Percentiles rank a stretch among this genome's conserved stretches.
These are phyloP conservation scores for Spheniscus humboldti DNA, from an alignment of 2,797 vertebrate species.

Conservation along the genomic window DNA sequence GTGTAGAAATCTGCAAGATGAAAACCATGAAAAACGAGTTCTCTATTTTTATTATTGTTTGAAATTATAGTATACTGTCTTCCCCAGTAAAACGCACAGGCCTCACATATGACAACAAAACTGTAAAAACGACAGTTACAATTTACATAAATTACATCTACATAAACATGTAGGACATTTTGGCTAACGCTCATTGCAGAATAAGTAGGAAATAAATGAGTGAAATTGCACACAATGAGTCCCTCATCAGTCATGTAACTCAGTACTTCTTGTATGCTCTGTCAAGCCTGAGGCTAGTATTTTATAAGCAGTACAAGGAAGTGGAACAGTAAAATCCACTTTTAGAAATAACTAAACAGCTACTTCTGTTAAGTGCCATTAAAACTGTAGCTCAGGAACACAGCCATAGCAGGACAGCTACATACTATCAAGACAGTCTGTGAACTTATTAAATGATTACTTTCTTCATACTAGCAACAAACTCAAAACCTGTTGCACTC, in stretches of 20 bases:
- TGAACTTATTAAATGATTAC: background rate
- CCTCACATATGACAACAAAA: background rate
- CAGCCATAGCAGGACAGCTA: background rate
- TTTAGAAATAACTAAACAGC: background rate
- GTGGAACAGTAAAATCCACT: background rate
- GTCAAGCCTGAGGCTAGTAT: background rate
- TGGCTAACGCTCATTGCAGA: background rate
- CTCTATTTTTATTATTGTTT: background rate
- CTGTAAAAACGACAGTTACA: background rate
- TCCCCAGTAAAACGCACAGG: background rate
- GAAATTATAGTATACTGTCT: background rate
- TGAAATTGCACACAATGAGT: background rate
- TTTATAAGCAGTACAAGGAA: background rate
- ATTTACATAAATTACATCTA: background rate
- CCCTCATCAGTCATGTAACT: background rate
- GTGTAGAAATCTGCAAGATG: background rate
- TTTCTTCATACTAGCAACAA: background rate
- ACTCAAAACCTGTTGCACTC: background rate
- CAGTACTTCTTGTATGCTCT: background rate
- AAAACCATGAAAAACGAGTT: background rate
- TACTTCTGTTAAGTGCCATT: background rate
- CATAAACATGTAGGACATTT: fast-evolving
- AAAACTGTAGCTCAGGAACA: background rate
- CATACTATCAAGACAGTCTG: fast-evolving
- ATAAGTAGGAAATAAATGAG: background rate